phyloP scores from a whole-genome alignment of 2,797 vertebrate species.

The Sebastiscus tertius region DNA sequence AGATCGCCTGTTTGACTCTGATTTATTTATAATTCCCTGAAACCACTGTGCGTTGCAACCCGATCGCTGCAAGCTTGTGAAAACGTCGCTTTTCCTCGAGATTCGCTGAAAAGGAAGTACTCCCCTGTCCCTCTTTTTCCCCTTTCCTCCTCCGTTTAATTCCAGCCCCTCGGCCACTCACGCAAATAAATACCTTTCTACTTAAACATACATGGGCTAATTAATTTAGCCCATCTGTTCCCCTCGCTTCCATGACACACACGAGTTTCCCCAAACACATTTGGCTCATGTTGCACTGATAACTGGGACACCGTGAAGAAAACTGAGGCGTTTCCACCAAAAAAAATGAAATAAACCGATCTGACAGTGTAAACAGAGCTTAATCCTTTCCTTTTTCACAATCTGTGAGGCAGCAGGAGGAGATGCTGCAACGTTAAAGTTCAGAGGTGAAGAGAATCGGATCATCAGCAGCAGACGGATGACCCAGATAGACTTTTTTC shows the following conservation, averaged over 20 bases:
- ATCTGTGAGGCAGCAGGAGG: background rate
- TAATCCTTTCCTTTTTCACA: slow-evolving; percentile 43
- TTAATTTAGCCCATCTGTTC: slow-evolving; percentile 93
- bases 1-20: slow-evolving; percentile 73
- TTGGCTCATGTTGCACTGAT: slow-evolving; percentile 82
- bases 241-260: slow-evolving; percentile 83
- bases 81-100: slow-evolving; percentile 75
- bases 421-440: background rate
- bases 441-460: background rate
- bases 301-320: slow-evolving; percentile 76
- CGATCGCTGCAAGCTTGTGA: slow-evolving; percentile 79
- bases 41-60: slow-evolving; percentile 81
- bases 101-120: slow-evolving; percentile 69
- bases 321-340: slow-evolving; percentile 18
- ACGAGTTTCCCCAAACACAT: slow-evolving; percentile 82
- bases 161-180: slow-evolving; percentile 85
- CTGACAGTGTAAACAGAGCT: slow-evolving; percentile 28
- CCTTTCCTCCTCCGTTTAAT: slow-evolving; percentile 67
- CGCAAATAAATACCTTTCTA: slow-evolving; percentile 90
- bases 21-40: slow-evolving; percentile 83
- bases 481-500: background rate
- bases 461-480: background rate
- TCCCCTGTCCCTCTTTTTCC: slow-evolving; percentile 61
- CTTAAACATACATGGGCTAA: slow-evolving; percentile 88
- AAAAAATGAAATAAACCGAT: slow-evolving; percentile 53